These are phyloP conservation scores for Uria aalge DNA, from an alignment of 2,113 vertebrate genomes.

Conservation along the genomic window DNA sequence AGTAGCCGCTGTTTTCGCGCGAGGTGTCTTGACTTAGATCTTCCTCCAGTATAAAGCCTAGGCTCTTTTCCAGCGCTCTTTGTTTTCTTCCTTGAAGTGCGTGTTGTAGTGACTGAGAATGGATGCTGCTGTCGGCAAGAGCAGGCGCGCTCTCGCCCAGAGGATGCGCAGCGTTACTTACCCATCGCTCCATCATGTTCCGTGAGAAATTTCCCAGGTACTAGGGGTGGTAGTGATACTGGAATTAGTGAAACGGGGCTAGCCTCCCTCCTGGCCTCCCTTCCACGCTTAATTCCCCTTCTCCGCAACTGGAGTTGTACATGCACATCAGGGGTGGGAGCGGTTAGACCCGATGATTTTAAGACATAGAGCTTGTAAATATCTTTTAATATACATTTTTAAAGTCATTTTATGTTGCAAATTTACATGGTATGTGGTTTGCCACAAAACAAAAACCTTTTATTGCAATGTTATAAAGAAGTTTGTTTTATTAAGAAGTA, in stretches of 20 bases:
- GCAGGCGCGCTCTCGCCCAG: background rate
- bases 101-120: slow-evolving; percentile 65
- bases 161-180: slow-evolving; percentile 19
- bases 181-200: slow-evolving; percentile 42
- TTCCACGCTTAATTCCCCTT: background rate
- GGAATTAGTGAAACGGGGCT: slow-evolving; percentile 12
- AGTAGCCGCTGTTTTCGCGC: background rate
- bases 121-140: slow-evolving; percentile 22
- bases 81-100: slow-evolving; percentile 65
- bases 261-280: background rate
- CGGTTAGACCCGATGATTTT: background rate
- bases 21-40: slow-evolving; percentile 56
- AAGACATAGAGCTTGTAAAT: slow-evolving; percentile 66
- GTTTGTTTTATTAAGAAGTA: slow-evolving; percentile 74
- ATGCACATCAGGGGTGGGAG: slow-evolving; percentile 3
- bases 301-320: background rate
- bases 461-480: slow-evolving; percentile 71
- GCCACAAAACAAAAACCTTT: slow-evolving; percentile 67
- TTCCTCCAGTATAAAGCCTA: slow-evolving; percentile 57
- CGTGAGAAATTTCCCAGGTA: slow-evolving; percentile 13
- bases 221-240: slow-evolving; percentile 15
- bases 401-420: slow-evolving; percentile 68
- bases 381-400: slow-evolving; percentile 63
- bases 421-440: slow-evolving; percentile 60
- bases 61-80: slow-evolving; percentile 40